Conservation (phyloP, 2,113 vertebrate species). For the Nycticebus coucang region DNA sequence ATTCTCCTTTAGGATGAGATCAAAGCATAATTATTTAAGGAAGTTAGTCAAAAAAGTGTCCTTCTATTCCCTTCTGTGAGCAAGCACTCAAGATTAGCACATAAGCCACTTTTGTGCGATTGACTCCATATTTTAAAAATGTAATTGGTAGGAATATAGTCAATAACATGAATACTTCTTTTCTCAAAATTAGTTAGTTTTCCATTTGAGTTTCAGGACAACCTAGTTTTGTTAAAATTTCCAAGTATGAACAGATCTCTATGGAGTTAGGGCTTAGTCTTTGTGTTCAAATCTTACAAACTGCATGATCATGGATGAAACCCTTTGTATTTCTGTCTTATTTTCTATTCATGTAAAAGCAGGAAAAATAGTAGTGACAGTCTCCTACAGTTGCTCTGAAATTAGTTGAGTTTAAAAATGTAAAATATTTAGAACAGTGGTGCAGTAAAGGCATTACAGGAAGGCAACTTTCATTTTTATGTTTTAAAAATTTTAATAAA, state of each 20-base stretch:
- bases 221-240: background rate
- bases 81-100: background rate
- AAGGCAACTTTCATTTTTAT: background rate
- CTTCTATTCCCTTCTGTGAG: background rate
- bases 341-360: background rate
- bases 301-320: background rate
- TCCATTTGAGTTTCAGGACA: background rate
- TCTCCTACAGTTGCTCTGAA: background rate
- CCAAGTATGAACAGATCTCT: background rate
- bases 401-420: background rate
- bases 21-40: background rate
- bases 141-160: background rate
- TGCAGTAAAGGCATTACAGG: fast-evolving
- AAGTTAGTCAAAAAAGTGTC: background rate
- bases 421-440: background rate
- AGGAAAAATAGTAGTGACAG: background rate
- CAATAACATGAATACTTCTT: background rate
- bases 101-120: background rate
- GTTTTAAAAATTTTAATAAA: background rate
- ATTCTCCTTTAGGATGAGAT: background rate
- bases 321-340: background rate
- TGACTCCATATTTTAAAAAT: background rate
- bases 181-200: background rate
- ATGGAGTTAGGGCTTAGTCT: background rate
- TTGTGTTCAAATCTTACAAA: background rate